phyloP scores from a whole-genome alignment of 2,113 vertebrate species.

The Rhinolophus ferrumequinum region DNA sequence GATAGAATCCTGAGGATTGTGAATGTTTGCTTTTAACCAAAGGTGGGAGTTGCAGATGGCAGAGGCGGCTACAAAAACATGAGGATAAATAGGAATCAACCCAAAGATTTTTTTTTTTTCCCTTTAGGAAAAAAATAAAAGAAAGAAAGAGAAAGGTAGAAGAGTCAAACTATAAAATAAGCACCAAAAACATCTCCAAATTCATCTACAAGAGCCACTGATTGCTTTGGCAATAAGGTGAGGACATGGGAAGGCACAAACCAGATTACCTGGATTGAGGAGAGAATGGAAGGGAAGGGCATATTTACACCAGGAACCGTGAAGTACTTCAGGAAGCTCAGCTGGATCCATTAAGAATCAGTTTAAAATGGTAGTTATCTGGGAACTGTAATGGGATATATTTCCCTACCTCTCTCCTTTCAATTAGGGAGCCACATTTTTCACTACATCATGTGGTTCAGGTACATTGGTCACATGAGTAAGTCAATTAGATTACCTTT shows the following conservation, averaged over 20 bases:
- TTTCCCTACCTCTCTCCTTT: not conserved
- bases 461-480: rapidly evolving
- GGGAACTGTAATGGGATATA: not conserved
- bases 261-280: not conserved
- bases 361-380: not conserved
- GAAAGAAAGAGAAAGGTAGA: not conserved
- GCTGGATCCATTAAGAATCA: not conserved
- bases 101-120: not conserved
- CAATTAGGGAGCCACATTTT: not conserved
- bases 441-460: not conserved
- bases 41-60: not conserved
- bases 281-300: not conserved
- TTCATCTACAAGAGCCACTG: not conserved
- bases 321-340: not conserved
- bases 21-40: not conserved
- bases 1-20: not conserved
- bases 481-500: not conserved
- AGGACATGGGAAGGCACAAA: not conserved
- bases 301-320: not conserved
- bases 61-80: not conserved
- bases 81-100: not conserved
- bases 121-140: not conserved
- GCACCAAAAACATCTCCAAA: not conserved
- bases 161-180: not conserved
- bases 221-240: not conserved